Evolutionary conservation across 2,113 vertebrate genomes (phyloP).

Genomic region (Raja brachyura): DNA sequence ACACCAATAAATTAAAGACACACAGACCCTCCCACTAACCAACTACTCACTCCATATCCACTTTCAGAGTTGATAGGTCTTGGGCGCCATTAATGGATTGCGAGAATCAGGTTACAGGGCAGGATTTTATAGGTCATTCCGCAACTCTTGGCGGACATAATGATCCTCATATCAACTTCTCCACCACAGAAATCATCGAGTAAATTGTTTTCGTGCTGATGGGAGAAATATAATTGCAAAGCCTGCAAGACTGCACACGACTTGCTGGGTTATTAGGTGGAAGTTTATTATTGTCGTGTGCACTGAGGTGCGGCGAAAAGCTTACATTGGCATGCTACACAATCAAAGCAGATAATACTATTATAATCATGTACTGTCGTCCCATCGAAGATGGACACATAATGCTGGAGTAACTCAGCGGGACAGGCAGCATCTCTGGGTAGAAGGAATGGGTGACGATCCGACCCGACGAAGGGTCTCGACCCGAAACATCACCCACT

Average conservation of each 20-base stretch:
- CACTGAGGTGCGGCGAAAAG: no score
- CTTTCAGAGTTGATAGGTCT: background rate
- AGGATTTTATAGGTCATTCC: background rate
- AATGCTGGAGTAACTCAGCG: no score
- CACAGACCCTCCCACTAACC: background rate
- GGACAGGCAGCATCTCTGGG: no score
- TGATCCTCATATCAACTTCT: background rate
- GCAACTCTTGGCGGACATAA: no score
- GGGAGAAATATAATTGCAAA: background rate
- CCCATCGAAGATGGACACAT: no score
- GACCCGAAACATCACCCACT: no score
- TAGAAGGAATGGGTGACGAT: no score
- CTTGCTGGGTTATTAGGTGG: background rate
- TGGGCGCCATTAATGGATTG: background rate
- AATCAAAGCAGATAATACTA: no score
- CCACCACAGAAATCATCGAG: background rate
- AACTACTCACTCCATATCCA: background rate
- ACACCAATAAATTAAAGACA: conserved; percentile 1
- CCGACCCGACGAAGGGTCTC: no score
- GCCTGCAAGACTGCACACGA: background rate
- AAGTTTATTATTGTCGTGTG: no score
- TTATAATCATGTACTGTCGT: no score
- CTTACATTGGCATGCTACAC: no score
- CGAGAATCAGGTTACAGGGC: background rate
- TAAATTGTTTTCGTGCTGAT: background rate